Evolutionary conservation across 37 sponge, comb jelly and placozoan species (phyloP).

Genomic region (Spongia lamella): DNA sequence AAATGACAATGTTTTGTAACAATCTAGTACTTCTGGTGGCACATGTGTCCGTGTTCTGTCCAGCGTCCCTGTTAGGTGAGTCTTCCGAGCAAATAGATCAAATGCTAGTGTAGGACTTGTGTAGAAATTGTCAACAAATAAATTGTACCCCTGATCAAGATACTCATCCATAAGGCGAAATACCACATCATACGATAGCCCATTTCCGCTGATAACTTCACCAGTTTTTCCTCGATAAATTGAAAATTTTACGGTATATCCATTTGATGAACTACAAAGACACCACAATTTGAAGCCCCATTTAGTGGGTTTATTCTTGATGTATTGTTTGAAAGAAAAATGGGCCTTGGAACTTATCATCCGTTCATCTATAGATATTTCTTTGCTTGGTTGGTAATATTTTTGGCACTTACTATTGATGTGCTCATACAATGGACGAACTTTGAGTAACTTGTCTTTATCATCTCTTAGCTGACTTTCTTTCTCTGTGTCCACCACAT

Average conservation of each 20-base stretch:
- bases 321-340: neutral
- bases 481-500: neutral
- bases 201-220: neutral
- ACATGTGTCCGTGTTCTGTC: neutral
- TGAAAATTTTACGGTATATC: neutral
- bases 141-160: conserved; percentile 1
- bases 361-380: neutral
- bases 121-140: conserved; percentile 12
- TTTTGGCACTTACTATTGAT: neutral
- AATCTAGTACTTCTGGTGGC: neutral
- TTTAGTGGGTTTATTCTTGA: neutral
- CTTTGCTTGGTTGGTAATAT: neutral
- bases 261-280: neutral
- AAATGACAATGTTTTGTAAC: neutral
- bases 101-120: neutral
- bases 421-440: neutral
- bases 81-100: neutral
- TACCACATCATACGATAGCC: conserved; percentile 2
- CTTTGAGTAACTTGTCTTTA: neutral
- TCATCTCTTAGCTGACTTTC: neutral
- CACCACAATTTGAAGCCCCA: neutral
- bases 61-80: conserved; percentile 6
- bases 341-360: neutral
- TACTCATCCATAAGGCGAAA: neutral
- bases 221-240: neutral